Conservation (phyloP, 2,888 invertebrate genomes). For the Tiliacea aurago region DNA sequence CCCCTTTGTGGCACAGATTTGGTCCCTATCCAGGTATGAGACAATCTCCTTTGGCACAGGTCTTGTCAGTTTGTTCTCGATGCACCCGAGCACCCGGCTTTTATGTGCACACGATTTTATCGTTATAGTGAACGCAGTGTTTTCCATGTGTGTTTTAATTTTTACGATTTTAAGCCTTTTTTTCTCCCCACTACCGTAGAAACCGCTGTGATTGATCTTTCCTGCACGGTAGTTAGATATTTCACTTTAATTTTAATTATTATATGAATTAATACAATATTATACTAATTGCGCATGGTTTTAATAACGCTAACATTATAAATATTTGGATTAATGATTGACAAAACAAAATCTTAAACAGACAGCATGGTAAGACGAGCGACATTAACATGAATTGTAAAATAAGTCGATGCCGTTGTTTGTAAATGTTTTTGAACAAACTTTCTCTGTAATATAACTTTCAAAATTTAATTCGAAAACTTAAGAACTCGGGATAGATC, state of each 20-base stretch:
- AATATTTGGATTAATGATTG: conserved; percentile 47
- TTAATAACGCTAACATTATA: conserved; percentile 59
- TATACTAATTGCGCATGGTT: conserved; percentile 68
- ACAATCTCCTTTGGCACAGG: conserved; percentile 83
- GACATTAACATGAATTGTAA: conserved; percentile 50
- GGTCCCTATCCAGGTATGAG: conserved; percentile 90
- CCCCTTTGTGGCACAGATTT: conserved; percentile 88
- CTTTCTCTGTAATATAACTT: conserved; percentile 58
- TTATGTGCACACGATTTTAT: conserved; percentile 82
- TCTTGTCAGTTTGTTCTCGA: conserved; percentile 80
- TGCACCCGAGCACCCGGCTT: conserved; percentile 86
- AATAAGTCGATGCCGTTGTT: conserved; percentile 54
- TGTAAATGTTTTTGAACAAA: conserved; percentile 62
- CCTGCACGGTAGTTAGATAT: conserved; percentile 80
- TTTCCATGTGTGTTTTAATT: conserved; percentile 73
- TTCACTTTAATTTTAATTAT: conserved; percentile 51
- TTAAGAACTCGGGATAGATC: conserved; percentile 21
- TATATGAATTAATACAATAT: conserved; percentile 53
- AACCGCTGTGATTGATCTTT: conserved; percentile 63
- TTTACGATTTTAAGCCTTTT: conserved; percentile 54
- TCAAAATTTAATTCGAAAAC: conserved; percentile 35
- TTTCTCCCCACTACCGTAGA: conserved; percentile 45
- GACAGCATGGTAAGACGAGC: conserved; percentile 65
- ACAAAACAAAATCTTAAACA: conserved; percentile 66
- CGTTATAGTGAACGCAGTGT: conserved; percentile 75